Percentiles rank a stretch among this genome's conserved stretches.
Evolutionary conservation across 2,888 invertebrate species (phyloP).

Genomic region (Apamea anceps): DNA sequence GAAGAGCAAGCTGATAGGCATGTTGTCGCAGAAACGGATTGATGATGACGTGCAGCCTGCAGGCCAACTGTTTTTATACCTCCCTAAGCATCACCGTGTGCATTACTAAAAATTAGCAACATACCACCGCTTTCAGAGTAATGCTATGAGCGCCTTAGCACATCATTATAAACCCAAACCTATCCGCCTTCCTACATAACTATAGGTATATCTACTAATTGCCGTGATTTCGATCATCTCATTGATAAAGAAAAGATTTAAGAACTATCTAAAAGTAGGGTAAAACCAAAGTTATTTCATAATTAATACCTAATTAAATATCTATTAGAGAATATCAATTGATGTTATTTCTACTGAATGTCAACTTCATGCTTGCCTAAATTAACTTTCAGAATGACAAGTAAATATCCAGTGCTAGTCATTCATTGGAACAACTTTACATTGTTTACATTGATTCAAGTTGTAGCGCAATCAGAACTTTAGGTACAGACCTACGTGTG

Average conservation of each 20-base stretch:
- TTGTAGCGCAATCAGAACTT: neutral
- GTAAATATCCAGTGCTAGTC: too few species aligned
- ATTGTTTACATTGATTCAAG: neutral
- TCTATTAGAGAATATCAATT: neutral
- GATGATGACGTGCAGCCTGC: neutral
- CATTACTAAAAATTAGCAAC: neutral
- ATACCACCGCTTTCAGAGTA: too few species aligned
- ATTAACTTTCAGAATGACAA: neutral
- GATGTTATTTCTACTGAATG: neutral
- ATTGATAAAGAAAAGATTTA: neutral
- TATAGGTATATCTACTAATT: neutral
- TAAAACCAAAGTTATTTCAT: neutral
- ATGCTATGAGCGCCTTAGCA: neutral
- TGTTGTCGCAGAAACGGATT: neutral
- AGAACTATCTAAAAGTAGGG: slow-evolving; percentile 2
- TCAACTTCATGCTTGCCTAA: neutral
- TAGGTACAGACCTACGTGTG: too few species aligned
- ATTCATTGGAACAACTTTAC: too few species aligned
- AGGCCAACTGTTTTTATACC: neutral
- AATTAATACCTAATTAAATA: neutral
- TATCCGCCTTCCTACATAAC: neutral
- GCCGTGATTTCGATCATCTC: neutral
- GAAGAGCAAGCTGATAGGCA: slow-evolving; percentile 1
- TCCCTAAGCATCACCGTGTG: neutral
- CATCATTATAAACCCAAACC: neutral